A percentile compares a stretch with the other conserved stretches of the same genome.
phyloP scores from a whole-genome alignment of 2,797 vertebrate species.

The Silurus aristotelis region DNA sequence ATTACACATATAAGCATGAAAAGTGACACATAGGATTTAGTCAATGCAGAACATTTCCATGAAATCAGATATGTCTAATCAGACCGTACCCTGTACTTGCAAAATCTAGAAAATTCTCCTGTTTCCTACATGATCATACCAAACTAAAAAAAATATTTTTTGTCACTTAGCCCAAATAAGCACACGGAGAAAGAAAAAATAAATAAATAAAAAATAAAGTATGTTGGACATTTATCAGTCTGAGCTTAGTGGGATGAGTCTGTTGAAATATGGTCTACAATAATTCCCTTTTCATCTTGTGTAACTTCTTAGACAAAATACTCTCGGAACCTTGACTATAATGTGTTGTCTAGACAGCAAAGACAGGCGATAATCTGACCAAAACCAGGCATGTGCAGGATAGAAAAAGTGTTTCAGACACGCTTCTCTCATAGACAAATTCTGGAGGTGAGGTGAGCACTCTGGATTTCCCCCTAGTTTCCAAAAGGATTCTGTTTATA shows the following conservation, averaged over 20 bases:
- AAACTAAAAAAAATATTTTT: conserved; percentile 31
- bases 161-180: conserved; percentile 24
- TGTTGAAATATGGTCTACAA: conserved; percentile 33
- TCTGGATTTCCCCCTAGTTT: conserved; percentile 41
- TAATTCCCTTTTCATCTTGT: conserved; percentile 36
- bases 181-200: neutral
- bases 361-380: conserved; percentile 45
- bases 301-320: conserved; percentile 34
- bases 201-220: neutral
- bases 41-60: conserved; percentile 11
- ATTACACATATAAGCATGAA: conserved; percentile 26
- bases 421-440: conserved; percentile 45
- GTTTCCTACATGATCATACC: conserved; percentile 17
- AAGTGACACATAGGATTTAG: neutral
- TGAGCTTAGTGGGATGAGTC: conserved; percentile 26
- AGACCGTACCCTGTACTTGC: neutral
- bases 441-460: conserved; percentile 46
- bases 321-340: conserved; percentile 40
- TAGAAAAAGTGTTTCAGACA: conserved; percentile 45
- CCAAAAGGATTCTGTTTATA: conserved; percentile 45
- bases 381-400: conserved; percentile 46
- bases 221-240: conserved; percentile 43
- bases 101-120: neutral
- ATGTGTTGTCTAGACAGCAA: conserved; percentile 53
- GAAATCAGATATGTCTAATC: conserved; percentile 1